phyloP scores from a whole-genome alignment of 2,797 vertebrate species.

The Paratrypauchen microcephalus region DNA sequence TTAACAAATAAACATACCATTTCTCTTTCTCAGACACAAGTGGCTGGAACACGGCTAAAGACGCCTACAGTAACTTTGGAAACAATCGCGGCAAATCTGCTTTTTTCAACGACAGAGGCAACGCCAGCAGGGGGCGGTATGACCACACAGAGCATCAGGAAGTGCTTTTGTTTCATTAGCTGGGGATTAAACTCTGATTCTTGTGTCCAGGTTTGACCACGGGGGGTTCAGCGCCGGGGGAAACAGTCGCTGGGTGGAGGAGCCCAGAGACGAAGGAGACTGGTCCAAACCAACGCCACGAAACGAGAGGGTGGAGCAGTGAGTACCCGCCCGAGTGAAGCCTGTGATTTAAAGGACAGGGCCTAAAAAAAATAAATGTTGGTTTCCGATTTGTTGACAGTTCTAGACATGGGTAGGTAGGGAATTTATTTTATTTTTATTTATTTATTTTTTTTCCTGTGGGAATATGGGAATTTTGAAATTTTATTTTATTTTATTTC shows the following conservation, averaged over 20 bases:
- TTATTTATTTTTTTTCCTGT: too few species aligned
- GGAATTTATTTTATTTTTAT: too few species aligned
- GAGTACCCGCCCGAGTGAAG: constrained; percentile 56
- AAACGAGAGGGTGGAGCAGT: constrained; percentile 92
- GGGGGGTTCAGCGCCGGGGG: constrained; percentile 73
- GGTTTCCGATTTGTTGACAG: too few species aligned
- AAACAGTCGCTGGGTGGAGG: constrained; percentile 92
- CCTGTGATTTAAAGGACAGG: too few species aligned
- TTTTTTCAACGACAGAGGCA: constrained; percentile 88
- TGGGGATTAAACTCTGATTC: not conserved
- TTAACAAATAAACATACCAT: too few species aligned
- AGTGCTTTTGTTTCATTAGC: not conserved
- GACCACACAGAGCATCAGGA: constrained; percentile 1
- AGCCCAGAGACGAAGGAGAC: constrained; percentile 89
- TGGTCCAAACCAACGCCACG: constrained; percentile 93
- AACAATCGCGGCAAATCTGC: constrained; percentile 90
- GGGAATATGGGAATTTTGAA: too few species aligned
- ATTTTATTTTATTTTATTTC: too few species aligned
- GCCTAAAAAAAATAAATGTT: too few species aligned
- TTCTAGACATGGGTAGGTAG: too few species aligned
- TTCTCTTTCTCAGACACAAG: constrained; percentile 58
- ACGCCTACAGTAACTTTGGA: constrained; percentile 91
- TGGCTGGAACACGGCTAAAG: constrained; percentile 89
- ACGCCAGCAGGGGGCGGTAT: constrained; percentile 86
- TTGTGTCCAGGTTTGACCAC: constrained; percentile 81